Evolutionary conservation across 2,888 invertebrate genomes (phyloP).

Genomic region (Sycophila texana): DNA sequence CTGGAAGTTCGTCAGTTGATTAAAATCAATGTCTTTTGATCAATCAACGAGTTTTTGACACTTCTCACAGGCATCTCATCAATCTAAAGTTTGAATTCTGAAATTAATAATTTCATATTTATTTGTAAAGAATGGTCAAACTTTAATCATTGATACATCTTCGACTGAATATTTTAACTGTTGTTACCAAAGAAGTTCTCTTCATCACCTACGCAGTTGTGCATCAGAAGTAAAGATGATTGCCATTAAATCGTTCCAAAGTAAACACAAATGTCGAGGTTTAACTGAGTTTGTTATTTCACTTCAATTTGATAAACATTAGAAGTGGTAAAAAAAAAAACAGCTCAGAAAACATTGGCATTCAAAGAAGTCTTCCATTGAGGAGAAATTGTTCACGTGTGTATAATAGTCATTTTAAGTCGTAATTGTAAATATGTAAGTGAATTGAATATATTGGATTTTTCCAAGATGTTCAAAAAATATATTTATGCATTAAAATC

Average conservation of each 20-base stretch:
- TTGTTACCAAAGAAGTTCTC: no score
- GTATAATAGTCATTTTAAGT: conserved; percentile 46
- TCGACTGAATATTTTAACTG: no score
- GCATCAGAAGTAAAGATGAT: no score
- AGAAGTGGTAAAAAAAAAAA: neutral
- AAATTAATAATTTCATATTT: conserved; percentile 22
- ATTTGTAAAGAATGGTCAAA: conserved; percentile 13
- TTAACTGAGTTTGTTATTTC: neutral
- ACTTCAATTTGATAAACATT: conserved; percentile 9
- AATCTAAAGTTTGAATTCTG: conserved; percentile 2
- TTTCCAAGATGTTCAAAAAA: conserved; percentile 20
- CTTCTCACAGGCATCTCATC: neutral
- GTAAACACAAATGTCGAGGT: no score
- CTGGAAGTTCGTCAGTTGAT: neutral
- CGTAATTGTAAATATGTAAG: conserved; percentile 48
- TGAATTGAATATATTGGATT: conserved; percentile 27
- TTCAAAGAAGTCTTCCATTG: conserved; percentile 4
- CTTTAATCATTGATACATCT: no score
- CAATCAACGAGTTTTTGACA: neutral
- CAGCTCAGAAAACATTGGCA: conserved; percentile 5
- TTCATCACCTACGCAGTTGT: no score
- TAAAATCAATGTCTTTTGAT: neutral
- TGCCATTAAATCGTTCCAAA: no score
- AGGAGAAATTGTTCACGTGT: conserved; percentile 18
- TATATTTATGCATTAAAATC: conserved; percentile 42